phyloP scores from a whole-genome alignment of 2,888 invertebrate species.

The Agonopterix alstromeriana region DNA sequence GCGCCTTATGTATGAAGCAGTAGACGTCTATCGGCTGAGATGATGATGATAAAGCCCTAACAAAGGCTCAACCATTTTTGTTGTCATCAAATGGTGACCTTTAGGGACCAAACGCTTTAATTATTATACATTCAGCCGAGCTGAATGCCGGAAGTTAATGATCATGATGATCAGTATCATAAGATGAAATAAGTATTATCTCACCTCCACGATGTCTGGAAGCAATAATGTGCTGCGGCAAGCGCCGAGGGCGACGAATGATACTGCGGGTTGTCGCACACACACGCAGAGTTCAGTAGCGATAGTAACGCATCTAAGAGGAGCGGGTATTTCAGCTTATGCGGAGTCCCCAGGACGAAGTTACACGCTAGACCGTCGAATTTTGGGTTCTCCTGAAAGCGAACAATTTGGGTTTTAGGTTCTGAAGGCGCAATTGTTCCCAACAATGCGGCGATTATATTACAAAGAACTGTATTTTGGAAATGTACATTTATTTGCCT shows the following conservation, averaged over 20 bases:
- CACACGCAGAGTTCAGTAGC: slow-evolving; percentile 87
- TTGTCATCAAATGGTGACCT: too few species aligned
- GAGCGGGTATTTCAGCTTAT: slow-evolving; percentile 91
- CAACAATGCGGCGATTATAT: neutral
- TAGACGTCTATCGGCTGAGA: too few species aligned
- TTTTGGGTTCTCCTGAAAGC: slow-evolving; percentile 87
- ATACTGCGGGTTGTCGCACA: slow-evolving; percentile 71
- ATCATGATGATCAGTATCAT: too few species aligned
- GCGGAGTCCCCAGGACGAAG: slow-evolving; percentile 94
- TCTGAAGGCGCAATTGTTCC: neutral
- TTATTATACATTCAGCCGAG: too few species aligned
- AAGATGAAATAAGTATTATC: too few species aligned
- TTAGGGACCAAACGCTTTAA: too few species aligned
- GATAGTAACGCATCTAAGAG: slow-evolving; percentile 91
- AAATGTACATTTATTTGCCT: too few species aligned
- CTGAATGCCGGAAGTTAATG: too few species aligned
- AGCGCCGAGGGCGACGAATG: slow-evolving; percentile 78
- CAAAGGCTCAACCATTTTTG: too few species aligned
- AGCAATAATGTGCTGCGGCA: slow-evolving; percentile 94
- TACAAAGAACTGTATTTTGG: too few species aligned
- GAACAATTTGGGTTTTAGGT: neutral
- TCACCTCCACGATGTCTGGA: slow-evolving; percentile 89
- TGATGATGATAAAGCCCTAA: too few species aligned
- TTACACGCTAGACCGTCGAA: slow-evolving; percentile 95
- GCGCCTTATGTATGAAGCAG: too few species aligned